Evolutionary conservation across 2,888 invertebrate species (phyloP).

Genomic region (Lycocerus yunnanus): DNA sequence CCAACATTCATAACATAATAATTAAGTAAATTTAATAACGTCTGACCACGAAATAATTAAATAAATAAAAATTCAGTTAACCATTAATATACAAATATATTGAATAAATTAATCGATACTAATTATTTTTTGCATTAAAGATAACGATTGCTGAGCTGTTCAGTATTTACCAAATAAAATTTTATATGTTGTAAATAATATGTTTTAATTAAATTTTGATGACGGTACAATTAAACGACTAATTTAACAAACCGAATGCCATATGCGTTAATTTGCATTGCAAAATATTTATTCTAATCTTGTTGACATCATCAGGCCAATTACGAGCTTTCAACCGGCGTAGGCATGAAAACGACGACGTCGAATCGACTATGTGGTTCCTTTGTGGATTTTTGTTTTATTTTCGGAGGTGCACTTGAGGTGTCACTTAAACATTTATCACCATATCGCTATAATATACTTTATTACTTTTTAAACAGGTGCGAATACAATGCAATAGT

Average conservation of each 20-base stretch:
- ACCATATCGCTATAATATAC: background rate
- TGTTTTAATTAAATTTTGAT: background rate
- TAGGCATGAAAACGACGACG: background rate
- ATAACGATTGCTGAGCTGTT: background rate
- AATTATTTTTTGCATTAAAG: background rate
- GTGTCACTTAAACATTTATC: background rate
- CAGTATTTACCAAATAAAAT: background rate
- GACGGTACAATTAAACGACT: background rate
- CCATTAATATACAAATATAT: background rate
- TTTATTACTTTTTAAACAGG: background rate
- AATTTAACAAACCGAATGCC: background rate
- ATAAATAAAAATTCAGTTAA: background rate
- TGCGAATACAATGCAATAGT: background rate
- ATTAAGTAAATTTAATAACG: background rate
- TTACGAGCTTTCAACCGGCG: background rate
- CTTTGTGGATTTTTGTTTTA: background rate
- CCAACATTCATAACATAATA: background rate
- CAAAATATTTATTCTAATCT: background rate
- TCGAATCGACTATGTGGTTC: background rate
- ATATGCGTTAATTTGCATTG: background rate
- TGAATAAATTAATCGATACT: background rate
- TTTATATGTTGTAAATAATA: background rate
- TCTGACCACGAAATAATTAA: background rate
- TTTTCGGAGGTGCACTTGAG: background rate
- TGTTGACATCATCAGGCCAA: background rate